Evolutionary conservation across 92 coral and sea anemone species (phyloP), one percentile per base, ranked within the genome.

Genomic region (Parazoanthus darwini): DNA sequence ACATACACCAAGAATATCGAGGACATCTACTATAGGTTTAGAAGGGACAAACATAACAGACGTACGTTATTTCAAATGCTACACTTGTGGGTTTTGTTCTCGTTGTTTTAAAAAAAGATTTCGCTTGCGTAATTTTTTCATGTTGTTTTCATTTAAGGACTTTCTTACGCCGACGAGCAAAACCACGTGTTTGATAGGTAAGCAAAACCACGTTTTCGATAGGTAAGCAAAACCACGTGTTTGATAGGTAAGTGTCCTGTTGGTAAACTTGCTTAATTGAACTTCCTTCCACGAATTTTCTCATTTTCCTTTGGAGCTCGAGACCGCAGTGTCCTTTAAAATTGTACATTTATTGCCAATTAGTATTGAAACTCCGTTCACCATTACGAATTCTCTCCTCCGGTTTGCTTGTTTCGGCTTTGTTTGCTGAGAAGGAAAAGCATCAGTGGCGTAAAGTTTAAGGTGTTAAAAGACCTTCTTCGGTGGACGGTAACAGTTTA

Each of bases 171-270:
- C 2, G 95, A 94, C 37, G 95, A 93, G 74, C 94, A 92, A 20
- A 91, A 95, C 65, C 98, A 96, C 90, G 5, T 39, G 29, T 94
- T 90, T 91, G 98, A 96, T 86, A 93, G 92, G 96, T 94, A 81
- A 29, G 33, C 33, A 29, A 29, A 29, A 95, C 65, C 98, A 96
- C 90, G 5, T 39, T 23, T 94, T 90, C 89, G 98, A 96, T 86
- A 93, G 92, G 96, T 94, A 81, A 93, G 74, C 94, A 92, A 20
- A 91, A 95, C 65, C 98, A 96, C 90, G 5, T 39, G 29, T 94
- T 90, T 91, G 98, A 96, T 86, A 93, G 92, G 96, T 94, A 81
- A 29, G 33, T 29, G 33, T 29, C 33, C 50, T 46, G 50, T 8
- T 46, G 7, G 33, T 46, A 46, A 46, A 46, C 50, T 48, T 38